Base-by-base conservation (phyloP, 2,888 invertebrate species). In the Brachyopa scutellaris region DNA sequence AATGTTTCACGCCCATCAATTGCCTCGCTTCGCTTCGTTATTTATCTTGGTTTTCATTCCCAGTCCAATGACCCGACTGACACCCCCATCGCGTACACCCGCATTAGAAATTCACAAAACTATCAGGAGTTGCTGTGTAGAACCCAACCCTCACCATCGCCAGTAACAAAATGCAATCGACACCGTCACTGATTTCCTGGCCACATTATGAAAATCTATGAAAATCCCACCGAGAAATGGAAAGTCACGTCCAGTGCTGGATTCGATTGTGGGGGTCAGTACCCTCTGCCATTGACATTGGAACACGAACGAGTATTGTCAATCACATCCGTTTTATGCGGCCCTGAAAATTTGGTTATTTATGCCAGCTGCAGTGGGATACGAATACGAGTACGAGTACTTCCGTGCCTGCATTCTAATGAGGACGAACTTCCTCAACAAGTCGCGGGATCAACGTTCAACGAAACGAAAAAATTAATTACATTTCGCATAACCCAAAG, bases 171-270 rank as follows among this genome's bases (percentile, higher is more conserved):
- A 26, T 67, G 69, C 76, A 74, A 69, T 74, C 49, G 38, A 62
- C 61, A 67, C 61, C 51, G 64, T 69, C 42, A 17, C 49, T 64
- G 76, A 80, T 80, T 80, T 80, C 80, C 80, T 70, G 36, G 76
- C 49, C 38, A 70, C 70, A 76, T 66, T 77, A 76, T 64, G 69
- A 62, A 64, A 76, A 82, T 82, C 70, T 69, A 82, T 69, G 62
- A 31, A 57, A 76, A 80, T 76, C 76, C 80, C 49, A 70, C 42
- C 70, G 29, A 82, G 70, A 82, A 66, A 59, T 70, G 26, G 47
- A 82, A 76, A 82, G 64, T 82, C 80, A 82, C 80, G 80, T 82
- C 51, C 80, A 40, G 17, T 45, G n/a, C n/a, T n/a, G n/a, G n/a
- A n/a, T n/a, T n/a, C 8, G 4, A 17, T 2, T 1, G 33, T 26